phyloP scores from a whole-genome alignment of 2,888 invertebrate species.

The Rhyacophila evoluta region DNA sequence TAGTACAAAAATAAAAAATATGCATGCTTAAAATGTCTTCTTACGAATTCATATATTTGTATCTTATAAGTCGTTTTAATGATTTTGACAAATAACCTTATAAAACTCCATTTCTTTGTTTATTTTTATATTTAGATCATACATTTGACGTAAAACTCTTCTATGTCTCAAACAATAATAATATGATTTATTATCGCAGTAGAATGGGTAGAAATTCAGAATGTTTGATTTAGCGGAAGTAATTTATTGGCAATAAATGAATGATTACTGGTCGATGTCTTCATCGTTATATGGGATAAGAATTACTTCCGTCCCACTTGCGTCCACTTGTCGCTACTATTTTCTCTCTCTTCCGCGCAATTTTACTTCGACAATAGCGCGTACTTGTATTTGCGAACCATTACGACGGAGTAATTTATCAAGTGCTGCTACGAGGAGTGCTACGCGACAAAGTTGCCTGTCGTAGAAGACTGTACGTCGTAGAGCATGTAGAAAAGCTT shows the following conservation, averaged over 20 bases:
- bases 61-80: too few species aligned
- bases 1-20: too few species aligned
- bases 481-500: neutral
- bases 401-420: slow-evolving; percentile 49
- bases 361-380: slow-evolving; percentile 52
- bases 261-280: neutral
- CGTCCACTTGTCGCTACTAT: slow-evolving; percentile 36
- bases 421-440: slow-evolving; percentile 32
- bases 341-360: slow-evolving; percentile 49
- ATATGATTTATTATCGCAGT: neutral
- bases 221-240: neutral
- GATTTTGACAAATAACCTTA: too few species aligned
- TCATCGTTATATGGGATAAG: too few species aligned
- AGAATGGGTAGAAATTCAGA: neutral
- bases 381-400: slow-evolving; percentile 35
- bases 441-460: slow-evolving; percentile 27
- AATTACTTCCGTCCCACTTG: slow-evolving; percentile 32
- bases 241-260: neutral
- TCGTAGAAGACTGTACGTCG: neutral
- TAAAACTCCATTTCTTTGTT: too few species aligned
- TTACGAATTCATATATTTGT: too few species aligned
- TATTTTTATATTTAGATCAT: too few species aligned
- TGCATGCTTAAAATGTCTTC: too few species aligned
- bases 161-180: too few species aligned
- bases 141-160: too few species aligned